Evolutionary conservation across 2,113 vertebrate genomes (phyloP), one percentile per base, ranked within the genome.

Genomic region (Mormoops blainvillei): DNA sequence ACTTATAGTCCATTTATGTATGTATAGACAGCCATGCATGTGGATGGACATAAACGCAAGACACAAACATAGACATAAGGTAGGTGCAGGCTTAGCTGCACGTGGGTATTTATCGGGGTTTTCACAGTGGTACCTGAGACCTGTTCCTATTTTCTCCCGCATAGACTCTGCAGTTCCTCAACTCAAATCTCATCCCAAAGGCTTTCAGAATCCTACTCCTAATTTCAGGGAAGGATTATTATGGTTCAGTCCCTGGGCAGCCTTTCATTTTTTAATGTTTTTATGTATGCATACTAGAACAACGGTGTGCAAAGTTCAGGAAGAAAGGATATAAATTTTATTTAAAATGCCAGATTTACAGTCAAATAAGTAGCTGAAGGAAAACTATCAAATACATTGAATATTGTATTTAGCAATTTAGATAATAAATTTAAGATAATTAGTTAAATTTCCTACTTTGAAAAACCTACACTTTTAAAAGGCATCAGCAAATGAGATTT

Each of bases 281-380:
- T 54, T 74, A 85, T 52, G 18, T 54, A 56, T 70, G 87, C 68
- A 63, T 93, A 94, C 87, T n/a, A 87, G 58, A 92, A 87, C 26
- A 97, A 31, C 24, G 22, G 8, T 68, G 22, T 61, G 16, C 10
- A 45, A 22, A 89, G 58, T 88, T 94, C 45, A 95, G 67, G 26
- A 87, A 96, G 80, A 31, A 97, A 92, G 13, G 22, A 84, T 22
- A 63, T 83, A 78, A 67, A 36, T 58, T 89, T 76, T 61, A 82
- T 48, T 76, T 61, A 33, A 94, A 85, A 90, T 24, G 63, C 8
- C 36, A 63, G 58, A 61, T 28, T 48, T 63, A 83, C 0, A 86
- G 41, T 6, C 45, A 89, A 63, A 91, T 63, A 65, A 52, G 31
- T 54, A 82, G 5, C 16, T 85, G 20, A 91, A 68, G 10, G 33